Evolutionary conservation across 23 tunicate genomes (phyloP).

Genomic region (Trididemnum nubilum): DNA sequence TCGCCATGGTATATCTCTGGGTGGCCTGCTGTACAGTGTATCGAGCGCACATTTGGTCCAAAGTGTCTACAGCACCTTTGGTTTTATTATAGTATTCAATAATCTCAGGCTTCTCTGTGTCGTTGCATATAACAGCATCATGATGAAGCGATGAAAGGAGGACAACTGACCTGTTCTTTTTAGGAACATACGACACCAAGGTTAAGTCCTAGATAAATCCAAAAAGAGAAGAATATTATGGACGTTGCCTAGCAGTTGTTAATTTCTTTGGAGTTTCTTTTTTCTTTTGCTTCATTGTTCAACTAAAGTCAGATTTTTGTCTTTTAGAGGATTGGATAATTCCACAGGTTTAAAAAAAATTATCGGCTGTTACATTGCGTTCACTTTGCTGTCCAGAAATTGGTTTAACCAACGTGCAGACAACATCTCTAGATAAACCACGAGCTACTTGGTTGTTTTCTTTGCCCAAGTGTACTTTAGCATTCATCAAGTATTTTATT

Average conservation of each 20-base stretch:
- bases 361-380: constrained; percentile 16
- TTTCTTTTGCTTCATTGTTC: constrained; percentile 17
- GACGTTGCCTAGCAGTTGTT: background rate
- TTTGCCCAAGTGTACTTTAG: constrained; percentile 16
- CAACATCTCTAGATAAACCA: constrained; percentile 5
- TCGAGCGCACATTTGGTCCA: constrained; percentile 8
- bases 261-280: background rate
- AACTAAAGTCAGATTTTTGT: constrained; percentile 10
- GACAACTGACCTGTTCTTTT: constrained; percentile 13
- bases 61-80: constrained; percentile 11
- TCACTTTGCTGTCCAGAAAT: constrained; percentile 11
- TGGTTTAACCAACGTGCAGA: constrained; percentile 13
- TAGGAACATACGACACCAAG: constrained; percentile 20
- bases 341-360: background rate
- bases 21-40: constrained; percentile 11
- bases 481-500: constrained; percentile 13
- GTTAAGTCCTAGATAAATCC: constrained; percentile 5
- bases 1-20: constrained; percentile 8
- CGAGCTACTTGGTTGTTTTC: constrained; percentile 12
- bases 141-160: constrained; percentile 18
- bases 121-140: constrained; percentile 21
- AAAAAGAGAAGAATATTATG: background rate
- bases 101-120: constrained; percentile 13
- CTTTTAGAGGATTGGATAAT: constrained; percentile 7
- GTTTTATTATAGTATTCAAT: constrained; percentile 6